phyloP scores from a whole-genome alignment of 2,888 invertebrate genomes.

The Philopedon plagiatum region DNA sequence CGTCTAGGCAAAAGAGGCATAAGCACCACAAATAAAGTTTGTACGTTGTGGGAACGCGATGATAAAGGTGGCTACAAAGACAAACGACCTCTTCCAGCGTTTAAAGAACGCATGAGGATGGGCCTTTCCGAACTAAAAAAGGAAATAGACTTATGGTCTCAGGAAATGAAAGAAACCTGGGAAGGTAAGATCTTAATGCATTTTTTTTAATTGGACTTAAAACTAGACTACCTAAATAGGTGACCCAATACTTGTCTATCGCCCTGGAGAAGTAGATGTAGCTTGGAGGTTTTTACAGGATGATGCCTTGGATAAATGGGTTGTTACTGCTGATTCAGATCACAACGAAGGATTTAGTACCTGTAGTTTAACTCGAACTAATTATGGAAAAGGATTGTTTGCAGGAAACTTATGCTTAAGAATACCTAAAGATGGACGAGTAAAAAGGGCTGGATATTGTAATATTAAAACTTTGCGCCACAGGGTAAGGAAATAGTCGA shows the following conservation, averaged over 20 bases:
- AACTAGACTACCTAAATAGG: neutral
- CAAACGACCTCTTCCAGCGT: slow-evolving; percentile 66
- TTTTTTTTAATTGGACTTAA: neutral
- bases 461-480: slow-evolving; percentile 80
- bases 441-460: slow-evolving; percentile 86
- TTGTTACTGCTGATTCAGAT: slow-evolving; percentile 84
- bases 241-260: slow-evolving; percentile 72
- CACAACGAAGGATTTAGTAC: slow-evolving; percentile 84
- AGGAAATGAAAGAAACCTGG: slow-evolving; percentile 77
- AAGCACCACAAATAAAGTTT: slow-evolving; percentile 57
- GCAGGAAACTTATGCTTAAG: slow-evolving; percentile 79
- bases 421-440: slow-evolving; percentile 85
- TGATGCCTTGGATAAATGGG: slow-evolving; percentile 78
- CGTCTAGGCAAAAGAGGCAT: slow-evolving; percentile 50
- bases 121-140: slow-evolving; percentile 78
- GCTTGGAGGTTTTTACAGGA: slow-evolving; percentile 80
- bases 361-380: slow-evolving; percentile 77
- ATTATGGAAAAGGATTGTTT: slow-evolving; percentile 80
- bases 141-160: slow-evolving; percentile 77
- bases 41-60: slow-evolving; percentile 73
- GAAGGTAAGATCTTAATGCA: slow-evolving; percentile 19
- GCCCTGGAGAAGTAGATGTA: slow-evolving; percentile 80
- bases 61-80: slow-evolving; percentile 75
- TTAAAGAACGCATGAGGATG: slow-evolving; percentile 73
- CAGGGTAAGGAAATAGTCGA: too few species aligned